Evolutionary conservation across 2,888 invertebrate species (phyloP), one percentile per base, ranked within the genome.

Genomic region (Blastobasis lacticolella): DNA sequence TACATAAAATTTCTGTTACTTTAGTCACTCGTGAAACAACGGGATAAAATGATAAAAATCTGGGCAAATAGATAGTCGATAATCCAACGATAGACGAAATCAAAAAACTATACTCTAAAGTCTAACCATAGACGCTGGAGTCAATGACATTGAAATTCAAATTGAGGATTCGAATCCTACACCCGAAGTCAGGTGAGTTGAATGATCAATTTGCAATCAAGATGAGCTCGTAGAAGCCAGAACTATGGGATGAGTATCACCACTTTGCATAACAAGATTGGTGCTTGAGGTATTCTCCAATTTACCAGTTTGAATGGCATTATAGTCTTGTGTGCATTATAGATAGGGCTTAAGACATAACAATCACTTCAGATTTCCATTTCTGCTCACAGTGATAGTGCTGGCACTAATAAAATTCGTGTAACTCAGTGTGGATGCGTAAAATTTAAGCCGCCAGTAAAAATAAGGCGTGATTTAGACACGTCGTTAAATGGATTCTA

Each of bases 181-280:
- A 46, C 46, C 36, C 36, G 37, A 37, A 37, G 41, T 43, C 10
- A 47, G 52, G 49, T 49, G 49, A 38, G 37, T 44, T 23, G 49
- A 50, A 48, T 76, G 77, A 75, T 75, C 73, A 78, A 78, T 78
- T 78, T 78, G 75, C 78, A 77, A 78, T 75, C 69, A 72, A 68
- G 71, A 78, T 76, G 69, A 78, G 69, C 59, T 62, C 66, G 60
- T 67, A 58, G 59, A 55, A 53, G 45, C 49, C 10, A 48, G 49
- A 46, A 53, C 55, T 49, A 56, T 55, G 54, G 52, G 45, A 42
- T 51, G 46, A 53, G 47, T 51, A 50, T 50, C 56, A 54, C 46
- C 48, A 54, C 51, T 59, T 59, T 59, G 56, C 59, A 62, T 62
- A 49, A 58, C 54, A 57, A 59, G 60, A 52, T 52, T 41, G 48